A percentile compares a stretch with the other conserved stretches of the same genome.
These are phyloP conservation scores for Taenaris catops DNA, from an alignment of 2,888 invertebrate species.

Conservation along the genomic window DNA sequence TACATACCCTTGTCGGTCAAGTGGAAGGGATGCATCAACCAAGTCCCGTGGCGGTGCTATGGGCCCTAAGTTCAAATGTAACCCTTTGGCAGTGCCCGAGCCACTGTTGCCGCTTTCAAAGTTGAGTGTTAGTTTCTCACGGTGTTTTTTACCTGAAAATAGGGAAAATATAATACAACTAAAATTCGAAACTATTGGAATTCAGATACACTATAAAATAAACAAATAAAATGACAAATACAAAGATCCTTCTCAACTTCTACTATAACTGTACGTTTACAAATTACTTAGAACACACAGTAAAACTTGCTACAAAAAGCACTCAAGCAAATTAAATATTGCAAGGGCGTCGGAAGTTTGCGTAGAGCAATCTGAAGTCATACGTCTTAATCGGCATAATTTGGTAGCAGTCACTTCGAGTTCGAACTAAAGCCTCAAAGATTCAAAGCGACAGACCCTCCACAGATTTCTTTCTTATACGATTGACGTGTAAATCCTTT, in stretches of 20 bases:
- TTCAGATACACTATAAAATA: too few relatives aligned
- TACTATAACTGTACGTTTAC: slow-evolving; percentile 70
- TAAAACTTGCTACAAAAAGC: slow-evolving; percentile 69
- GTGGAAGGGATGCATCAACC: slow-evolving; percentile 89
- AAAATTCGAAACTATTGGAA: too few relatives aligned
- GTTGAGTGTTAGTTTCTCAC: slow-evolving; percentile 87
- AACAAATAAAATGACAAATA: too few relatives aligned
- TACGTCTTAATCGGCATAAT: slow-evolving; percentile 76
- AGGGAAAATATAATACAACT: too few relatives aligned
- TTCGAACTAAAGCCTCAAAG: slow-evolving; percentile 43
- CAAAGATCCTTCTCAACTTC: too few relatives aligned
- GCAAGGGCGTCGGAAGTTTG: slow-evolving; percentile 54
- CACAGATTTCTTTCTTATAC: slow-evolving; percentile 34
- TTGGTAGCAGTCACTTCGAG: slow-evolving; percentile 58
- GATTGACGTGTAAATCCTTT: slow-evolving; percentile 50
- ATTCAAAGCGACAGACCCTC: slow-evolving; percentile 62
- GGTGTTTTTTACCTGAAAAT: slow-evolving; percentile 77
- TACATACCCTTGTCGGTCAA: slow-evolving; percentile 92
- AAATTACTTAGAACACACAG: slow-evolving; percentile 66
- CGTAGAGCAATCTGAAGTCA: slow-evolving; percentile 61
- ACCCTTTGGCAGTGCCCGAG: slow-evolving; percentile 68
- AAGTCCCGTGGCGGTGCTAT: slow-evolving; percentile 84
- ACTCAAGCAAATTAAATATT: slow-evolving; percentile 78
- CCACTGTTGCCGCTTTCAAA: slow-evolving; percentile 79
- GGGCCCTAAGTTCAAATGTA: slow-evolving; percentile 86